These are phyloP conservation scores for Euthynnus affinis DNA, from an alignment of 2,797 vertebrate species.

Conservation along the genomic window DNA sequence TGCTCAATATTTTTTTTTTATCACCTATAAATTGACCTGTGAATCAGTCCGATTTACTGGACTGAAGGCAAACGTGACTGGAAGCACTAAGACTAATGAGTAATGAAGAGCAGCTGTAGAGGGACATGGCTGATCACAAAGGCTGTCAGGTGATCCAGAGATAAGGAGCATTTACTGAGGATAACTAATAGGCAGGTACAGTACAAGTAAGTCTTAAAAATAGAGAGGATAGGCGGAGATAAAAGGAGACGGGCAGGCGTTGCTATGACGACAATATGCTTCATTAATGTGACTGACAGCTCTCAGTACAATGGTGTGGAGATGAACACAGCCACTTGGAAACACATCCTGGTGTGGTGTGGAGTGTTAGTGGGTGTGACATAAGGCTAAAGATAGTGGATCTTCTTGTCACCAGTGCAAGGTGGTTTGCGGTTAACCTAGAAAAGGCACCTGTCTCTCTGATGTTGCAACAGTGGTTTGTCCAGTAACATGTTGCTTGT, in stretches of 20 bases:
- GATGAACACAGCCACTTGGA: conserved; percentile 28
- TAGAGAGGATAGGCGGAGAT: conserved; percentile 2
- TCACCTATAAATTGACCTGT: background rate
- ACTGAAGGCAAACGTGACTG: background rate
- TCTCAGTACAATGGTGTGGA: conserved; percentile 24
- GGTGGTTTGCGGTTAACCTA: conserved; percentile 38
- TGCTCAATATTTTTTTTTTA: background rate
- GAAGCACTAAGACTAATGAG: too few species aligned
- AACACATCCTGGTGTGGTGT: conserved; percentile 13
- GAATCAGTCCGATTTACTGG: background rate
- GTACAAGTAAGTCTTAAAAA: background rate
- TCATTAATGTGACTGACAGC: conserved; percentile 44
- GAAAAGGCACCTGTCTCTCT: conserved; percentile 39
- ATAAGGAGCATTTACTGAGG: conserved; percentile 8
- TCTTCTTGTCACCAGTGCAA: conserved; percentile 44
- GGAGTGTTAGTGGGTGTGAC: conserved; percentile 19
- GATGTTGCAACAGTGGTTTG: conserved; percentile 16
- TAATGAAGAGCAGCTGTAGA: background rate
- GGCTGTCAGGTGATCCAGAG: background rate
- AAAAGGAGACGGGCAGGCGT: conserved; percentile 1
- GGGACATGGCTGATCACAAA: conserved; percentile 10
- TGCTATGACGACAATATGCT: conserved; percentile 25
- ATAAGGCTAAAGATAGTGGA: conserved; percentile 20
- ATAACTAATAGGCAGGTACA: background rate
- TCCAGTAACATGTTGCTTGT: conserved; percentile 6